Percentiles rank a stretch among this genome's conserved stretches.
Conservation (phyloP, 2,888 invertebrate species). For the Branchipolynoe longqiensis region DNA sequence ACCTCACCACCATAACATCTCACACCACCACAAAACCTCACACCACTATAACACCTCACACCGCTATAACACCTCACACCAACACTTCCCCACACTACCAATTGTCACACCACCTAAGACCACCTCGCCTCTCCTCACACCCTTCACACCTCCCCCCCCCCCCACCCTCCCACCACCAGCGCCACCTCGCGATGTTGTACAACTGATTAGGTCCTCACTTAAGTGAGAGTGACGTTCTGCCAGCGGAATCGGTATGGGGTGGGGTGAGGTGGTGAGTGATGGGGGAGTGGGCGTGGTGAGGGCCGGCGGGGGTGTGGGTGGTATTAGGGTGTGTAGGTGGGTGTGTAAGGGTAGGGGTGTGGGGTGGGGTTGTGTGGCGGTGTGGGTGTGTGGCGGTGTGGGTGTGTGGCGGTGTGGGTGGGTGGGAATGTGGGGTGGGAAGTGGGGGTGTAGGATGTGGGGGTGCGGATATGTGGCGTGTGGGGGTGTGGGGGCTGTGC, state of each 20-base stretch:
- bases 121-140: not conserved
- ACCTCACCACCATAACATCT: too few species aligned
- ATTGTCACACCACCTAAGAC: not conserved
- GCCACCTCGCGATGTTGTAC: not conserved
- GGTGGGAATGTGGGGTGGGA: too few species aligned
- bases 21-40: too few species aligned
- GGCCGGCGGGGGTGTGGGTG: not conserved
- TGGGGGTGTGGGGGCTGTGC: too few species aligned
- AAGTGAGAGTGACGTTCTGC: not conserved
- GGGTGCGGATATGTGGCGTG: not conserved
- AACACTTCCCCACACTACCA: too few species aligned
- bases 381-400: too few species aligned
- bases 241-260: constrained; percentile 12
- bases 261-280: too few species aligned
- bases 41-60: too few species aligned
- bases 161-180: constrained; percentile 4
- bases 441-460: not conserved
- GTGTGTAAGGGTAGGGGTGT: too few species aligned
- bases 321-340: too few species aligned
- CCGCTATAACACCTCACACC: too few species aligned
- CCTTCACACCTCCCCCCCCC: not conserved
- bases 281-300: not conserved
- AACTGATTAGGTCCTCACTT: constrained; percentile 1
- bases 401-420: not conserved
- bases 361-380: not conserved